A percentile compares a stretch with the other conserved stretches of the same genome.
phyloP scores from a whole-genome alignment of 2,797 vertebrate genomes.

The Nyctibius grandis region DNA sequence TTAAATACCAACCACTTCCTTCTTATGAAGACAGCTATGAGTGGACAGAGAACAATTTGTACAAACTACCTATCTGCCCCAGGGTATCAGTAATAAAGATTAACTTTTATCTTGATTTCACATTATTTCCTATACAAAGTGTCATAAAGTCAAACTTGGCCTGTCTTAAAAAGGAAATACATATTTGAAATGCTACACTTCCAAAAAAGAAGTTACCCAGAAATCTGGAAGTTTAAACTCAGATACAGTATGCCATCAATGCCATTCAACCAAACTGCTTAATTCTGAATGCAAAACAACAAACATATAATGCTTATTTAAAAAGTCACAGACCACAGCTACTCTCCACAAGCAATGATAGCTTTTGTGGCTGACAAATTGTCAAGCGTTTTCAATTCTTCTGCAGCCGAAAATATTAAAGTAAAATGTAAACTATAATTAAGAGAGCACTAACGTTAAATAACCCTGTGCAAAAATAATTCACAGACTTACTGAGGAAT shows the following conservation, averaged over 20 bases:
- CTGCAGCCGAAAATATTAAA: neutral
- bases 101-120: neutral
- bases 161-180: neutral
- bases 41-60: neutral
- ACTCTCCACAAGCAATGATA: neutral
- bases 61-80: neutral
- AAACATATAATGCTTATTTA: neutral
- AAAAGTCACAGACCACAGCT: neutral
- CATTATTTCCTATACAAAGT: neutral
- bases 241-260: neutral
- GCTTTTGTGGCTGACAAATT: neutral
- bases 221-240: neutral
- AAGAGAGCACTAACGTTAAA: neutral
- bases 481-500: neutral
- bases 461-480: neutral
- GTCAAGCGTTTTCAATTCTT: neutral
- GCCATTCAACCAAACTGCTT: neutral
- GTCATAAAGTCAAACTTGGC: neutral
- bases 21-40: neutral
- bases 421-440: neutral
- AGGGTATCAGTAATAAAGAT: neutral
- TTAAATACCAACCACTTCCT: neutral
- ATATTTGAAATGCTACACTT: neutral
- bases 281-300: neutral
- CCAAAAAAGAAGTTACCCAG: neutral